Conservation (phyloP, 2,797 vertebrate genomes). For the Gadopsis bispinosus region DNA sequence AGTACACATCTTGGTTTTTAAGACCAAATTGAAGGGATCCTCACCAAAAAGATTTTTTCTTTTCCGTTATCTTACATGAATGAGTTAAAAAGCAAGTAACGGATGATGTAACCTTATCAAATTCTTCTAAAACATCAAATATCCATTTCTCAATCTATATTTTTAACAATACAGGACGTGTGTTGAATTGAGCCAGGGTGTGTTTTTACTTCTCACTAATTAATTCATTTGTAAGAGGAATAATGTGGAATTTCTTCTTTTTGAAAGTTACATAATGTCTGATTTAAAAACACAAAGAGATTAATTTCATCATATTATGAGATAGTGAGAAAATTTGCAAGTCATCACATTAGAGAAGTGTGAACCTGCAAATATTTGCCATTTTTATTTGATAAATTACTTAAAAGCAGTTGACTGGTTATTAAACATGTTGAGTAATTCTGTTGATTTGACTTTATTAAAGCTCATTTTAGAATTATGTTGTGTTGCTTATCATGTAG, state of each 20-base stretch:
- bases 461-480: no score
- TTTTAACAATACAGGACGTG: no score
- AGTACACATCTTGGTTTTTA: not conserved
- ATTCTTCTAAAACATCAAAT: not conserved
- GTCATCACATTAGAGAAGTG: not conserved
- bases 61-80: not conserved
- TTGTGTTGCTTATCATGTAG: no score
- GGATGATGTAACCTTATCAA: no score
- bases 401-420: not conserved
- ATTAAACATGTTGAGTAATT: not conserved
- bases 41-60: not conserved
- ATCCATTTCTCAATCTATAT: not conserved
- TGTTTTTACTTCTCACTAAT: not conserved
- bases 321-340: not conserved
- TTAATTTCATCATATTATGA: not conserved
- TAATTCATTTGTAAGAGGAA: not conserved
- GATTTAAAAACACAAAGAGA: not conserved
- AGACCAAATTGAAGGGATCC: conserved; percentile 3
- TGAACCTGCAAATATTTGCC: not conserved
- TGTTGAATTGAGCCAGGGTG: not conserved
- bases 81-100: not conserved
- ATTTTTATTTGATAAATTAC: not conserved
- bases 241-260: not conserved
- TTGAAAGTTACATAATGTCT: not conserved
- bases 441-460: no score